Conservation (phyloP, 37 sponge, comb jelly and placozoan species). For the Corticium candelabrum region DNA sequence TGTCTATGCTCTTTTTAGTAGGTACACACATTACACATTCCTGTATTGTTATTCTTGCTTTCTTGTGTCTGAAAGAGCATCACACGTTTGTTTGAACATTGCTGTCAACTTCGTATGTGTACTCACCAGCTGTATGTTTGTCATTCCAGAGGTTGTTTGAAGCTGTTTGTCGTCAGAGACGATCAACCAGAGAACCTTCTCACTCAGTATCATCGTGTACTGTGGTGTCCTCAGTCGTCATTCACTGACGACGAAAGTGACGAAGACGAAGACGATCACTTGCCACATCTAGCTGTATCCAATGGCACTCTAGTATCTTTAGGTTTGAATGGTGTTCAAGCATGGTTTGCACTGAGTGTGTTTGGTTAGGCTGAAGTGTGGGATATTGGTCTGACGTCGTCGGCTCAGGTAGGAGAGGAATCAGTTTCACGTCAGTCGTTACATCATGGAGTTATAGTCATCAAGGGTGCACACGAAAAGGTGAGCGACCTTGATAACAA, state of each 20-base stretch:
- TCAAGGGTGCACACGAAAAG: constrained; percentile 28
- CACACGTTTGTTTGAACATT: too few species aligned
- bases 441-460: constrained; percentile 10
- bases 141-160: not conserved
- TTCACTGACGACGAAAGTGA: constrained; percentile 21
- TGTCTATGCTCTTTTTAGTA: too few species aligned
- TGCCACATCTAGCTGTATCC: not conserved
- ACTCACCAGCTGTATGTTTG: too few species aligned
- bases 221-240: constrained; percentile 64
- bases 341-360: too few species aligned
- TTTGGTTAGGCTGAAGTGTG: constrained; percentile 39
- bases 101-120: too few species aligned
- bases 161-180: constrained; percentile 8
- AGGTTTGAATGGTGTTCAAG: too few species aligned
- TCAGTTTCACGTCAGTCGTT: constrained; percentile 8
- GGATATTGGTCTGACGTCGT: constrained; percentile 23
- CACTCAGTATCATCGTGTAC: constrained; percentile 31
- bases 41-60: too few species aligned
- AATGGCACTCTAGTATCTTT: too few species aligned
- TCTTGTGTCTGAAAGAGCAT: too few species aligned
- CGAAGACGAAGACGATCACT: not conserved
- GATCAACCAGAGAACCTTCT: constrained; percentile 14
- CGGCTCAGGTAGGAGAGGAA: constrained; percentile 1
- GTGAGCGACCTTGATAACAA: too few species aligned
- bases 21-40: too few species aligned